Evolutionary conservation across 2,113 vertebrate genomes (phyloP).

Genomic region (Tetraodon nigroviridis): DNA sequence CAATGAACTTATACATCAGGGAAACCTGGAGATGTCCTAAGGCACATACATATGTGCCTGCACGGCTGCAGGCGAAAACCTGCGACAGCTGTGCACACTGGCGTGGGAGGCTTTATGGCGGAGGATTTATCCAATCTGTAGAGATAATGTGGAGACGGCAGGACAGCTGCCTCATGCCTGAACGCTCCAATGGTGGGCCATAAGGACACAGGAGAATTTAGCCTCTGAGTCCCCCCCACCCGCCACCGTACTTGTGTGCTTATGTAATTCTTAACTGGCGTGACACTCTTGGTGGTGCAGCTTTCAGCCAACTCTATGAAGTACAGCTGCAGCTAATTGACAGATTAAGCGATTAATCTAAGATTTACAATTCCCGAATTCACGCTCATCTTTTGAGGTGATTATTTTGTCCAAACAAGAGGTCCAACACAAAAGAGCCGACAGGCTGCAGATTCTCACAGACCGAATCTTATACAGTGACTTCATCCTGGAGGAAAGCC

Average conservation of each 20-base stretch:
- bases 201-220: slow-evolving; percentile 49
- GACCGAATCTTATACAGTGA: too few relatives aligned
- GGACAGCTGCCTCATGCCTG: slow-evolving; percentile 64
- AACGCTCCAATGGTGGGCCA: slow-evolving; percentile 14
- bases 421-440: background rate
- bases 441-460: too few relatives aligned
- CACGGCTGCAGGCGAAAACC: slow-evolving; percentile 41
- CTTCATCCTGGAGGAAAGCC: too few relatives aligned
- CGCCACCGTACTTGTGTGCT: slow-evolving; percentile 47
- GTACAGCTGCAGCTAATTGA: slow-evolving; percentile 10
- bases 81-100: slow-evolving; percentile 52
- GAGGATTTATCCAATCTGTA: slow-evolving; percentile 58
- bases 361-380: background rate
- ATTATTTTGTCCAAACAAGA: background rate
- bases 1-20: slow-evolving; percentile 63
- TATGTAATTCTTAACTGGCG: slow-evolving; percentile 41
- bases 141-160: slow-evolving; percentile 48
- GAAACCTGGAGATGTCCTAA: slow-evolving; percentile 30
- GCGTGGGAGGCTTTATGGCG: slow-evolving; percentile 43
- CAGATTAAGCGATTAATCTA: slow-evolving; percentile 2
- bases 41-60: slow-evolving; percentile 58
- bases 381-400: background rate
- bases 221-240: slow-evolving; percentile 51
- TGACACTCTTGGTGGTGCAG: slow-evolving; percentile 21
- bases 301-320: slow-evolving; percentile 22